Base-by-base conservation (phyloP, 2,113 vertebrate genomes). In the Lipotes vexillifer region DNA sequence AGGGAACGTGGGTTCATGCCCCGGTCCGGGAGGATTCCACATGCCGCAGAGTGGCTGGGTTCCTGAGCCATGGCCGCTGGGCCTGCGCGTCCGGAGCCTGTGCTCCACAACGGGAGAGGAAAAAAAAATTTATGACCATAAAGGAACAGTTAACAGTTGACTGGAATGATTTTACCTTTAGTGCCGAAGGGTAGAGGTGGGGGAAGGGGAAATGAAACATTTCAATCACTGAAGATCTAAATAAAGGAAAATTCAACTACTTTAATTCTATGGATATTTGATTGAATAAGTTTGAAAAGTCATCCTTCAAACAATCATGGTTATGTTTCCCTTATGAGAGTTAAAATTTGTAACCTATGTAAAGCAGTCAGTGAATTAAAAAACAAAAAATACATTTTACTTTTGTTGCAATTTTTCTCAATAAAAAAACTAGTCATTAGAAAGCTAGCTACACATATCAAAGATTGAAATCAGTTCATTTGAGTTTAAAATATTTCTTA, bases 381-480 rank as follows among this genome's bases (percentile, higher is more conserved):
- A 78, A 68, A 77, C n/a, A 71, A 7, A 81, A 93, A 69, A 12
- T 2, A 49, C 25, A 55, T 63, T 77, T 69, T 8, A 52, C 8
- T 25, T 90, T 93, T 93, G 41, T 21, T 66, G 31, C 27, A 86
- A 94, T 88, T 88, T 94, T 96, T 86, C 13, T 41, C 38, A 94
- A 41, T 86, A 36, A 86, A 97, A 96, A 96, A 88, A 23, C 61
- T 85, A 77, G 18, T 55, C 44, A 92, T 91, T 75, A 74, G 29
- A 88, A 82, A 82, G 29, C 29, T 41, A 88, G 21, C 3, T 80
- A 69, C 8, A 90, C 84, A 80, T 57, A 74, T 77, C 61, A 97
- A 80, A 44, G 3, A 33, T 2, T 84, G n/a, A 96, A 88, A 41
- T 80, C 82, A 88, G 23, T 88, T 72, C 21, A 38, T 66, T 88